A percentile compares a stretch with the other conserved stretches of the same genome.
Evolutionary conservation across 2,797 vertebrate genomes (phyloP).

Genomic region (Tamandua tetradactyla): DNA sequence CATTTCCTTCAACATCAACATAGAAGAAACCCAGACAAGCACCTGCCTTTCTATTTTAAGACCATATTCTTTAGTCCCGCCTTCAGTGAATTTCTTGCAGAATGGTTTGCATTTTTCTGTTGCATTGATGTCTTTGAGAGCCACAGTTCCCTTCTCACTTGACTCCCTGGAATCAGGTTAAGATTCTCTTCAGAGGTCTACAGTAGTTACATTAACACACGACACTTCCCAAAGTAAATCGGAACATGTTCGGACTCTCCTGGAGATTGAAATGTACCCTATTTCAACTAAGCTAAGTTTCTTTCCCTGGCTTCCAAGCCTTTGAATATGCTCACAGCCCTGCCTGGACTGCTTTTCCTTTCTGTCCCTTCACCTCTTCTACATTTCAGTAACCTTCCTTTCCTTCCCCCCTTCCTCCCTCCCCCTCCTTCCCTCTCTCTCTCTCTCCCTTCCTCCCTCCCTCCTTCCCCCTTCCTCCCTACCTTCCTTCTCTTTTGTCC

Average conservation of each 20-base stretch:
- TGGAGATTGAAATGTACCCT: background rate
- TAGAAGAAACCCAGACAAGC: conserved; percentile 40
- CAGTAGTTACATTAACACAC: background rate
- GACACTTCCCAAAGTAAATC: conserved; percentile 25
- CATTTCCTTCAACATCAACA: conserved; percentile 17
- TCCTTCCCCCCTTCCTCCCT: rapidly evolving
- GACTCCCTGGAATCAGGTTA: conserved; percentile 1
- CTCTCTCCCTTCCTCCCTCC: rapidly evolving
- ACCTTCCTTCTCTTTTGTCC: background rate
- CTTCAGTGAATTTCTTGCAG: conserved; percentile 11
- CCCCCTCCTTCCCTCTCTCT: rapidly evolving
- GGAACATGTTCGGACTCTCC: conserved; percentile 1
- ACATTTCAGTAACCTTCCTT: too few relatives aligned
- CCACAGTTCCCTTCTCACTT: background rate
- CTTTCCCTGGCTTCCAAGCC: background rate
- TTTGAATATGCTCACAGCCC: background rate
- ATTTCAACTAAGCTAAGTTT: background rate
- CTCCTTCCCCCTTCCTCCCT: rapidly evolving
- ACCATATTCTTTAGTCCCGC: background rate
- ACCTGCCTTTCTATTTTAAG: conserved; percentile 53
- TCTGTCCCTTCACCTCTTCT: rapidly evolving
- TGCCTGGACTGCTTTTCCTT: background rate
- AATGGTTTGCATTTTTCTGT: background rate
- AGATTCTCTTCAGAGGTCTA: background rate
- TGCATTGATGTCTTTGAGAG: background rate